Conservation (phyloP, 2,888 invertebrate genomes). For the Teleiodes luculella region DNA sequence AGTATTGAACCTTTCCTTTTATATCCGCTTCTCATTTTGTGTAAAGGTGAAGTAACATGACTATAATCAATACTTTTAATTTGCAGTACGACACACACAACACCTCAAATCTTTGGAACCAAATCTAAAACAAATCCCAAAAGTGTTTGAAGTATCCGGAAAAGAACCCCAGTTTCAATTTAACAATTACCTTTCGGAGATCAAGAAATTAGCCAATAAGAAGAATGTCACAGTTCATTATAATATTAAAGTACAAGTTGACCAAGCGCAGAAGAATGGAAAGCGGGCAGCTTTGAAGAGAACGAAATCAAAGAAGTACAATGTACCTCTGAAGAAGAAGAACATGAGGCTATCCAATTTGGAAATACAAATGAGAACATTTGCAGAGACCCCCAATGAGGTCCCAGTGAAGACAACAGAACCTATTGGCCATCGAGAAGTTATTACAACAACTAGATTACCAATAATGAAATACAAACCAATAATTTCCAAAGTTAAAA, state of each 20-base stretch:
- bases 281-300: conserved; percentile 26
- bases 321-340: conserved; percentile 60
- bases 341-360: conserved; percentile 65
- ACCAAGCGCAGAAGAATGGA: conserved; percentile 19
- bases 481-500: conserved; percentile 41
- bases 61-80: too few species aligned
- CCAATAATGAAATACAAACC: conserved; percentile 57
- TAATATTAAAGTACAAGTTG: conserved; percentile 53
- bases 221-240: conserved; percentile 50
- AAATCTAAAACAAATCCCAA: conserved; percentile 49
- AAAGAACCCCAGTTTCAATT: conserved; percentile 42
- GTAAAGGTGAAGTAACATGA: too few species aligned
- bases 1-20: background rate
- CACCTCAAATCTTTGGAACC: conserved; percentile 19
- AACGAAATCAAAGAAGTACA: conserved; percentile 54
- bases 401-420: conserved; percentile 37
- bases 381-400: conserved; percentile 43
- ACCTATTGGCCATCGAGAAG: conserved; percentile 5
- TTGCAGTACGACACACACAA: conserved; percentile 35
- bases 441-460: conserved; percentile 37
- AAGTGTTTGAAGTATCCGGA: conserved; percentile 47
- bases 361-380: conserved; percentile 52
- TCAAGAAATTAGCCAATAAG: conserved; percentile 44
- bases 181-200: conserved; percentile 45
- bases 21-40: too few species aligned